A percentile compares a stretch with the other conserved stretches of the same genome.
Evolutionary conservation across 2,113 vertebrate genomes (phyloP).

Genomic region (Suncus etruscus): DNA sequence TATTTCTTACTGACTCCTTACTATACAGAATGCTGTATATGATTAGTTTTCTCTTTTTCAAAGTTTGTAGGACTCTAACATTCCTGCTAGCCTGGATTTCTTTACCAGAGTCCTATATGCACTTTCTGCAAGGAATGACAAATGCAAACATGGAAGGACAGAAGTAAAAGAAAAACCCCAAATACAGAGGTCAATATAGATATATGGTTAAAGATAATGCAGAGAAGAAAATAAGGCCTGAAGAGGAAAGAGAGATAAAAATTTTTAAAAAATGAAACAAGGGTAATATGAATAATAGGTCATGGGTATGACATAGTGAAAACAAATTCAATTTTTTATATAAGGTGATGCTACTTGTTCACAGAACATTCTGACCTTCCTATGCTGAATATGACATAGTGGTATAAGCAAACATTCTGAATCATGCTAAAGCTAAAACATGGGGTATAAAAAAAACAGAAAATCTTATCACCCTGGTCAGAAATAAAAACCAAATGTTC

Average conservation of each 20-base stretch:
- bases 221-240: neutral
- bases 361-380: neutral
- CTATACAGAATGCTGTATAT: slow-evolving; percentile 13
- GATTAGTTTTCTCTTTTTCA: neutral
- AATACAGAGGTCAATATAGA: neutral
- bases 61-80: slow-evolving; percentile 26
- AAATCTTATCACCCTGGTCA: too few species aligned
- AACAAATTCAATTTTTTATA: slow-evolving; percentile 6
- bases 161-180: slow-evolving; percentile 37
- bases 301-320: neutral
- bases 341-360: neutral
- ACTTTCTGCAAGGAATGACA: neutral
- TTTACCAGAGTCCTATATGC: neutral
- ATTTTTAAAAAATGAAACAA: neutral
- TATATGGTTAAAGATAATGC: neutral
- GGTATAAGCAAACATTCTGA: neutral
- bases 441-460: neutral
- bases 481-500: too few species aligned
- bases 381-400: neutral
- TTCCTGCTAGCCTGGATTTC: neutral
- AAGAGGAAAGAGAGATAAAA: neutral
- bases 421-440: neutral
- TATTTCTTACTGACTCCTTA: neutral
- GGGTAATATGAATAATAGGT: neutral
- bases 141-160: neutral